A percentile compares a stretch with the other conserved stretches of the same genome.
Evolutionary conservation across 2,888 invertebrate genomes (phyloP).

Genomic region (Corbicula japonica): DNA sequence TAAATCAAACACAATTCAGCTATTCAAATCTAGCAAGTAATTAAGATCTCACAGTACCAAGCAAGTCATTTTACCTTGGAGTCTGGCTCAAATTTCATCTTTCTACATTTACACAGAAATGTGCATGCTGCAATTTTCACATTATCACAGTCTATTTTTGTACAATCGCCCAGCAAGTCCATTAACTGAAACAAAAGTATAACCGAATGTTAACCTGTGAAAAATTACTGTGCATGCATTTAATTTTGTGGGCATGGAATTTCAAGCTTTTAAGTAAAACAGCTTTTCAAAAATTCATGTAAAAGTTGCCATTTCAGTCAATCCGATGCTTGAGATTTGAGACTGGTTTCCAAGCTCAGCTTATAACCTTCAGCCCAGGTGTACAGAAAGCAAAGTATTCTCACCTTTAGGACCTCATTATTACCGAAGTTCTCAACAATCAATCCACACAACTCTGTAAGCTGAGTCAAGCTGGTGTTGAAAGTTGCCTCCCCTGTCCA

Average conservation of each 20-base stretch:
- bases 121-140: constrained; percentile 58
- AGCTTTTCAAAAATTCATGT: too few relatives aligned
- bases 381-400: not conserved
- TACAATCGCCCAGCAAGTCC: constrained; percentile 5
- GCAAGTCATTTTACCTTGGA: constrained; percentile 71
- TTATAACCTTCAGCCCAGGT: not conserved
- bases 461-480: constrained; percentile 51
- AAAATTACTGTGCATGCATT: too few relatives aligned
- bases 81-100: constrained; percentile 65
- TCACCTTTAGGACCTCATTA: constrained; percentile 69
- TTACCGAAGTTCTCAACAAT: constrained; percentile 61
- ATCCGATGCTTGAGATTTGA: too few relatives aligned
- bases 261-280: too few relatives aligned
- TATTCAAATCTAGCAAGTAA: too few relatives aligned
- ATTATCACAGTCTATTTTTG: constrained; percentile 9
- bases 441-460: constrained; percentile 58
- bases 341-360: not conserved
- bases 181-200: constrained; percentile 41
- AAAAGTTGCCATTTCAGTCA: too few relatives aligned
- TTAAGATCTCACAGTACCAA: too few relatives aligned
- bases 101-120: constrained; percentile 67
- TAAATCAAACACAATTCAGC: too few relatives aligned
- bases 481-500: constrained; percentile 40
- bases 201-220: too few relatives aligned
- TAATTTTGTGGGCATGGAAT: too few relatives aligned